A percentile compares a stretch with the other conserved stretches of the same genome.
Conservation (phyloP, 2,888 invertebrate species). For the Cerceris ruficornis region DNA sequence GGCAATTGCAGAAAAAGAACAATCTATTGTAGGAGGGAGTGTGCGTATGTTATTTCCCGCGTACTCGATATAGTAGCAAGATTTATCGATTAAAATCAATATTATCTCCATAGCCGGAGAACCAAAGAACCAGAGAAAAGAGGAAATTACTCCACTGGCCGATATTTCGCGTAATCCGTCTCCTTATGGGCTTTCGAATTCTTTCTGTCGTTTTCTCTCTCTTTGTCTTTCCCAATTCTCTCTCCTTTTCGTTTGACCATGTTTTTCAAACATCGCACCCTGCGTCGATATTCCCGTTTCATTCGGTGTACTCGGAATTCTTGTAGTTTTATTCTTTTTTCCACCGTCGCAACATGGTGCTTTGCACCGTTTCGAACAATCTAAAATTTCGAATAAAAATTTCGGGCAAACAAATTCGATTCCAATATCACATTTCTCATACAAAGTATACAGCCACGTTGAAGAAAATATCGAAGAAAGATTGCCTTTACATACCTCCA, state of each 20-base stretch:
- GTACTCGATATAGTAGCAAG: too few relatives aligned
- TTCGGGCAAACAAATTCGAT: background rate
- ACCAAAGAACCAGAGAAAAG: too few relatives aligned
- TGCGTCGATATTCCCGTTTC: slow-evolving; percentile 82
- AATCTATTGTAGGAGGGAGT: too few relatives aligned
- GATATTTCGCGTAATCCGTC: too few relatives aligned
- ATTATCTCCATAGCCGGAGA: too few relatives aligned
- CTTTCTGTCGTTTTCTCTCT: slow-evolving; percentile 32
- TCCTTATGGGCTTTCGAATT: background rate
- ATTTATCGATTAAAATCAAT: too few relatives aligned
- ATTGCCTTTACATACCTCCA: slow-evolving; percentile 79
- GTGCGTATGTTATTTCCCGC: too few relatives aligned
- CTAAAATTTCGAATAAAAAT: slow-evolving; percentile 72
- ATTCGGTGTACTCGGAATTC: slow-evolving; percentile 81
- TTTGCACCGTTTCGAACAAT: slow-evolving; percentile 83
- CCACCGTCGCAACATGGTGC: slow-evolving; percentile 83
- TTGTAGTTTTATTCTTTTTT: slow-evolving; percentile 82
- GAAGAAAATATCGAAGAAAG: background rate
- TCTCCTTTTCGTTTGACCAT: slow-evolving; percentile 82
- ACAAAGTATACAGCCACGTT: background rate
- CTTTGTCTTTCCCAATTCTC: slow-evolving; percentile 71
- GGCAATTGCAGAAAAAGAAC: too few relatives aligned
- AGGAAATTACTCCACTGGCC: too few relatives aligned
- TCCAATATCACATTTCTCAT: background rate
- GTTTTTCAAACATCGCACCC: slow-evolving; percentile 81